Conservation (phyloP, 2,113 vertebrate species). For the Mustela nigripes region DNA sequence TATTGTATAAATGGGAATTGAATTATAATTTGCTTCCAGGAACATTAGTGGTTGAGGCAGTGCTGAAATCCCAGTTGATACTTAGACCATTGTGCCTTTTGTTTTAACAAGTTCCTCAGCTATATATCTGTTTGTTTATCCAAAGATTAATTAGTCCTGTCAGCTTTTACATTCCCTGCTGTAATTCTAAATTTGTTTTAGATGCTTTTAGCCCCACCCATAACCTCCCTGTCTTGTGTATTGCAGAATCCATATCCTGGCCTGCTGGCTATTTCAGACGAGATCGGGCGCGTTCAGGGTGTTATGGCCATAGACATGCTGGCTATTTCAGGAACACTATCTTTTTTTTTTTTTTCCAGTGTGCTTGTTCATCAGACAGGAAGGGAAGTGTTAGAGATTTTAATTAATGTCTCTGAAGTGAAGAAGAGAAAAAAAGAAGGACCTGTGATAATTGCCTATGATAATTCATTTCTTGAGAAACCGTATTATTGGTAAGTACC, state of each 20-base stretch:
- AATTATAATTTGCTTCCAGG: background rate
- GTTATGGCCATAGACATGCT: background rate
- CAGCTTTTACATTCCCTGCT: slow-evolving; percentile 3
- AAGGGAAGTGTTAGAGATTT: slow-evolving; percentile 38
- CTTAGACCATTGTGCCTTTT: background rate
- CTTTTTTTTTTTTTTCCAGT: slow-evolving; percentile 17
- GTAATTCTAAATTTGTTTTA: slow-evolving; percentile 50
- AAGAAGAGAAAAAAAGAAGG: slow-evolving; percentile 40
- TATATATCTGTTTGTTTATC: background rate
- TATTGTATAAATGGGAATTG: slow-evolving; percentile 39
- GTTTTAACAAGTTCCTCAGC: background rate
- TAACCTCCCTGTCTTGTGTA: slow-evolving; percentile 47
- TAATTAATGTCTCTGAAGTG: slow-evolving; percentile 56
- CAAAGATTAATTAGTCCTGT: slow-evolving; percentile 25
- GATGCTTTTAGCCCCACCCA: slow-evolving; percentile 15
- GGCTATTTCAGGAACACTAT: slow-evolving; percentile 55
- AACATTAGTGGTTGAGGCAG: background rate
- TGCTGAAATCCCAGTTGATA: background rate
- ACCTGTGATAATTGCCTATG: slow-evolving; percentile 56
- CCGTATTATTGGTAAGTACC: slow-evolving; percentile 73
- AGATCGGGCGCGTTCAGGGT: too few species aligned
- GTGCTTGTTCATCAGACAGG: slow-evolving; percentile 42
- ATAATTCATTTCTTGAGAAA: slow-evolving; percentile 76
- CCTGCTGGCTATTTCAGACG: slow-evolving; percentile 49
- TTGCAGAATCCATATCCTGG: slow-evolving; percentile 45